phyloP scores from a whole-genome alignment of 2,797 vertebrate genomes.

The Gobio occitaniae region DNA sequence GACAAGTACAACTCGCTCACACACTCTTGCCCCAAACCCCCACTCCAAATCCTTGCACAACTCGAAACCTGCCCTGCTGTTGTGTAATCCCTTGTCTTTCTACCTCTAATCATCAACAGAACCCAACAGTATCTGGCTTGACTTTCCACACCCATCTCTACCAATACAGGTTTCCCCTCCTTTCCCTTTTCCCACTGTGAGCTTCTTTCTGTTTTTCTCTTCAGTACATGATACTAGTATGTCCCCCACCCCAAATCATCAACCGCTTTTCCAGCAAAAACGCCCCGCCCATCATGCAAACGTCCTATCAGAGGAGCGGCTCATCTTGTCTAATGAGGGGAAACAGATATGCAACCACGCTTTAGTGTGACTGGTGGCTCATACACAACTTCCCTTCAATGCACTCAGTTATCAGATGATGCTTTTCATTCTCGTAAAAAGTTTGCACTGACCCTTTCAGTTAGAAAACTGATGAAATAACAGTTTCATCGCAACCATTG shows the following conservation, averaged over 20 bases:
- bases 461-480: background rate
- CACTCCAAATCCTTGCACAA: slow-evolving; percentile 31
- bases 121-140: slow-evolving; percentile 26
- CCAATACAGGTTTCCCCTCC: slow-evolving; percentile 42
- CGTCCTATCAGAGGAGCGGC: slow-evolving; percentile 35
- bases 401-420: background rate
- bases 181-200: background rate
- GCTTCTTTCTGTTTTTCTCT: background rate
- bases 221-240: background rate
- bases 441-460: background rate
- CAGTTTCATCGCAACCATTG: background rate
- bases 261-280: slow-evolving; percentile 49
- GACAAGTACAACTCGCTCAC: slow-evolving; percentile 47
- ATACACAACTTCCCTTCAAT: background rate
- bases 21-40: slow-evolving; percentile 14
- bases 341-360: background rate
- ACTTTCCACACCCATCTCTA: slow-evolving; percentile 35
- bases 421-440: background rate
- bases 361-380: slow-evolving; percentile 27
- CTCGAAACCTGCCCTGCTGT: slow-evolving; percentile 57
- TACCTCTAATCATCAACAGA: slow-evolving; percentile 39
- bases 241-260: slow-evolving; percentile 35
- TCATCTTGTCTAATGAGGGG: slow-evolving; percentile 37
- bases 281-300: slow-evolving; percentile 31
- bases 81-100: slow-evolving; percentile 41